These are phyloP conservation scores for Cyprinella venusta DNA, from an alignment of 2,797 vertebrate genomes.

Conservation along the genomic window DNA sequence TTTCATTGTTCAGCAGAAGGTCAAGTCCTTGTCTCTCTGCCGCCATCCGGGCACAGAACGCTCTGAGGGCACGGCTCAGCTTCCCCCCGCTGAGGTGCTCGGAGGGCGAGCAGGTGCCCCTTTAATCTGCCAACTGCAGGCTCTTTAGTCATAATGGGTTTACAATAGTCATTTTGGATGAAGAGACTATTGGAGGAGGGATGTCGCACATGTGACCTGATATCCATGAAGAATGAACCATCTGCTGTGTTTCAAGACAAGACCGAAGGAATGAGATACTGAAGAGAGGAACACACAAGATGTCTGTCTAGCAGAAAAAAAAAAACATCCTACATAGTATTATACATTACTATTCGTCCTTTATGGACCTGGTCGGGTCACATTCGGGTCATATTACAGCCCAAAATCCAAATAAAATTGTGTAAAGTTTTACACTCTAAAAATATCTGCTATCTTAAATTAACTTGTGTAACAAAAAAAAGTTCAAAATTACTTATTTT, in stretches of 20 bases:
- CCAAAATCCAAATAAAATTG: neutral
- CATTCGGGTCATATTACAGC: neutral
- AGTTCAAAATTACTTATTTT: no score
- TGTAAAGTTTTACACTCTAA: no score
- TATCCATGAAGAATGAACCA: constrained; percentile 54
- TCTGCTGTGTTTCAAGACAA: constrained; percentile 48
- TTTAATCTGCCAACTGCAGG: constrained; percentile 48
- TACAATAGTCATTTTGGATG: constrained; percentile 37
- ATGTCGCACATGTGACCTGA: constrained; percentile 52
- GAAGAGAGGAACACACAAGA: constrained; percentile 40
- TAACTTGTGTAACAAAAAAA: no score
- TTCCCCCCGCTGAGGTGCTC: constrained; percentile 35
- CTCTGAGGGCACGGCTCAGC: constrained; percentile 25
- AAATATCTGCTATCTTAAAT: no score
- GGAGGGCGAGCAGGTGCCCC: constrained; percentile 49
- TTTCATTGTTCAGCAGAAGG: constrained; percentile 52
- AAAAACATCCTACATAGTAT: neutral
- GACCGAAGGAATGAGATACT: constrained; percentile 34
- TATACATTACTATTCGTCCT: neutral
- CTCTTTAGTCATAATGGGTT: constrained; percentile 36
- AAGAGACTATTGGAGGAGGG: constrained; percentile 40
- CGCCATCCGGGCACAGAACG: constrained; percentile 28
- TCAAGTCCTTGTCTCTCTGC: constrained; percentile 44
- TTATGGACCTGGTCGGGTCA: neutral
- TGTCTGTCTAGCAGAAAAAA: constrained; percentile 1